Base-by-base conservation (phyloP, 2,888 invertebrate species). In the Pristionchus exspectatus region DNA sequence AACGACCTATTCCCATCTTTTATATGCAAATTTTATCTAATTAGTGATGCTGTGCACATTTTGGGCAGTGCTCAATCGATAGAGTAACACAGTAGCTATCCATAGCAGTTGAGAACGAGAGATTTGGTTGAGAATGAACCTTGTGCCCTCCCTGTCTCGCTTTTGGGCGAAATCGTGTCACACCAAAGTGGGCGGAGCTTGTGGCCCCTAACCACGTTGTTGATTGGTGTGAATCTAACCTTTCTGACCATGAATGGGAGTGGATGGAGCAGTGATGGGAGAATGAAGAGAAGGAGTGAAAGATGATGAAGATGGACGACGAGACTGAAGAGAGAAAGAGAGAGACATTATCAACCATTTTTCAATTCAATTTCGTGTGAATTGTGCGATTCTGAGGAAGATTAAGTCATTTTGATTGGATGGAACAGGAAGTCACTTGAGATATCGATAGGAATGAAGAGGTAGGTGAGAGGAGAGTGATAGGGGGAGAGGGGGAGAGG, bases 251-350 rank as follows among this genome's bases (percentile, higher is more conserved):
- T 74, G 74, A 16, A 74, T 74, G 2, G 74, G 74, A 74, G 74
- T 74, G 16, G 74, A 33, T 21, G 85, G 56, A 59, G 85, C 63
- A 56, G 85, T 85, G 21, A 44, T 21, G 12, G 85, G 85, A 63
- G 85, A 85, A 33, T 85, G 85, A 18, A 85, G 83, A 54, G 83
- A 85, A 30, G 56, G 63, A 38, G 33, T 16, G 59, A 85, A 83
- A 9, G 50, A 59, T 27, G 59, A 59, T 14, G 85, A 59, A 14
- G 85, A 85, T 9, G 85, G 18, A 21, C 85, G 85, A 85, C 85
- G 85, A 85, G 85, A 85, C 85, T 85, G 27, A 85, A 59, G 27
- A 59, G 14, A 83, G n/a, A 18, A 12, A 3, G 63, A 59, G 27
- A 59, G 14, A 83, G n/a, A 18, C 44, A 3, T 83, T 14, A 83